A percentile compares a stretch with the other conserved stretches of the same genome.
Evolutionary conservation across 2,113 vertebrate genomes (phyloP).

Genomic region (Elephas maximus): DNA sequence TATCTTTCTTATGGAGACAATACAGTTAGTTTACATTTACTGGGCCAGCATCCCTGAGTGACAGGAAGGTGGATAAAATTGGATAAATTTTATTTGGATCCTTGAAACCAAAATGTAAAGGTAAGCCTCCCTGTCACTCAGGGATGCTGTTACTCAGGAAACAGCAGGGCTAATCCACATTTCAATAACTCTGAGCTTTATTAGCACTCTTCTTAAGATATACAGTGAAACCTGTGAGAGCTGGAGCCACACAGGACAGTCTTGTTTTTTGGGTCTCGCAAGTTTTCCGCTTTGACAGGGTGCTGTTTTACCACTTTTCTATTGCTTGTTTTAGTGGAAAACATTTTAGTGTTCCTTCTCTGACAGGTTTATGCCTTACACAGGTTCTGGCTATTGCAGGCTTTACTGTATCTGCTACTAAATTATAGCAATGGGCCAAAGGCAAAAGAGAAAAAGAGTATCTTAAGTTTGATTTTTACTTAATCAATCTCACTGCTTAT

Average conservation of each 20-base stretch:
- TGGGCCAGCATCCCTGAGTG: slow-evolving; percentile 5
- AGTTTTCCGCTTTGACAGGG: neutral
- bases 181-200: neutral
- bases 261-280: neutral
- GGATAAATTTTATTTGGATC: neutral
- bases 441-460: neutral
- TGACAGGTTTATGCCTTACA: neutral
- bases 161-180: neutral
- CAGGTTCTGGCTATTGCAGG: neutral
- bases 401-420: neutral
- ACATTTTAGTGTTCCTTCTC: neutral
- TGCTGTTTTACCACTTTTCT: neutral
- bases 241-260: neutral
- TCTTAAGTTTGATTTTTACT: neutral
- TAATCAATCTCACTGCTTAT: neutral
- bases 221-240: neutral
- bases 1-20: neutral
- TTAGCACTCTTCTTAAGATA: neutral
- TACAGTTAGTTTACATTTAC: neutral
- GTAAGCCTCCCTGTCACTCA: neutral
- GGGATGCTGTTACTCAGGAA: neutral
- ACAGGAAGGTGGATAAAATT: neutral
- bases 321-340: neutral
- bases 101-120: neutral
- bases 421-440: neutral